Evolutionary conservation across 1,140 invertebrate genomes (phyloP).

Genomic region (Lepidurus packardi): DNA sequence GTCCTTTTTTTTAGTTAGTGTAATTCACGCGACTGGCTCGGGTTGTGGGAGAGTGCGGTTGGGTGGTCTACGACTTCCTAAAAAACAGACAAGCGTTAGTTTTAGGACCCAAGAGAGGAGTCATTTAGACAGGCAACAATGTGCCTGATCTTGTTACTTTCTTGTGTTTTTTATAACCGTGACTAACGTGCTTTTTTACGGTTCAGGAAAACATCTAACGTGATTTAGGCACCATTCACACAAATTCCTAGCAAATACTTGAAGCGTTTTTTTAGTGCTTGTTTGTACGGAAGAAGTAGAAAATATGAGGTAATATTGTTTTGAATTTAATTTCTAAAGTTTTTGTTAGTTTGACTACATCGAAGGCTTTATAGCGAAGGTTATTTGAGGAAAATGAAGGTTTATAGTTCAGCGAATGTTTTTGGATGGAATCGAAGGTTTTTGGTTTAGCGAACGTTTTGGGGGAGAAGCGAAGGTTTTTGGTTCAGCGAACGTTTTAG

Average conservation of each 20-base stretch:
- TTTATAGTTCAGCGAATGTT: too few relatives aligned
- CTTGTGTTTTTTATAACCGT: not conserved
- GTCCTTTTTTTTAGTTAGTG: not conserved
- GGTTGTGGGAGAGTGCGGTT: not conserved
- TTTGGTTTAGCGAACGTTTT: too few relatives aligned
- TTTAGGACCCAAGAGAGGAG: not conserved
- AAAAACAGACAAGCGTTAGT: not conserved
- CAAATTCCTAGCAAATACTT: not conserved
- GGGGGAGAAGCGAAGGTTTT: too few relatives aligned
- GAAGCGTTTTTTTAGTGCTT: too few relatives aligned
- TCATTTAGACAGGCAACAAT: conserved; percentile 6
- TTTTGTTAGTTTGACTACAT: too few relatives aligned
- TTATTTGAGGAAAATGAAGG: too few relatives aligned
- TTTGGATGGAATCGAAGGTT: too few relatives aligned
- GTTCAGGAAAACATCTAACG: not conserved
- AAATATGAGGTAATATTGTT: too few relatives aligned
- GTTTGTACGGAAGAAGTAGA: too few relatives aligned
- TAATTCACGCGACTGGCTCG: not conserved
- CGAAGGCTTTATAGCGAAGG: too few relatives aligned
- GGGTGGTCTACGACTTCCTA: conserved; percentile 20
- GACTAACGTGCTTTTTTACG: not conserved
- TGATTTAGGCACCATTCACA: not conserved
- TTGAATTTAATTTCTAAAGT: too few relatives aligned
- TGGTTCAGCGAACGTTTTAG: too few relatives aligned
- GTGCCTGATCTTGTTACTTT: not conserved